Conservation (phyloP, 2,113 vertebrate species). For the Todiramphus saurophagus region DNA sequence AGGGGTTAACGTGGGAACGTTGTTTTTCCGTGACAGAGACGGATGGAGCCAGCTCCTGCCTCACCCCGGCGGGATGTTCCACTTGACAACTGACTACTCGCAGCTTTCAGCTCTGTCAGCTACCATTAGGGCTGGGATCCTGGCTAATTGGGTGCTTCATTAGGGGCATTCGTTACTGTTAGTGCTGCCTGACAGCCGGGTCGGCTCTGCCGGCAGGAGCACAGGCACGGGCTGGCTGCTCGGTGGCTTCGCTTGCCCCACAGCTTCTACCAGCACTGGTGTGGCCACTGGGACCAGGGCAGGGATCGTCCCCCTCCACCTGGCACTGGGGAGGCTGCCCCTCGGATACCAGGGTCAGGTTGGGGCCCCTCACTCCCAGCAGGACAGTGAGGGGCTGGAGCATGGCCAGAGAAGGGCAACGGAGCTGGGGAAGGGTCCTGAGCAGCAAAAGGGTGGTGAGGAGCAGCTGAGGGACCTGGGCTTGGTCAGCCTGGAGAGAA, state of each 20-base stretch:
- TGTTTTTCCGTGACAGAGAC: conserved; percentile 49
- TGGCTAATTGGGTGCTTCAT: conserved; percentile 69
- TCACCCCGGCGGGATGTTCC: conserved; percentile 53
- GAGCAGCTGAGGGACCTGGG: not conserved
- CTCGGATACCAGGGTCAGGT: too few species aligned
- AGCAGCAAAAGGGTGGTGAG: too few species aligned
- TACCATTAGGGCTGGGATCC: conserved; percentile 61
- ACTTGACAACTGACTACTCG: conserved; percentile 51
- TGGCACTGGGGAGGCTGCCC: not conserved
- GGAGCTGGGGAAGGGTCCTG: not conserved
- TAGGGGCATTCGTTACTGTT: conserved; percentile 62
- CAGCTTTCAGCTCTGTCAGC: conserved; percentile 66
- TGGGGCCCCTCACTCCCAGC: not conserved
- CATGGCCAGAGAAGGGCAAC: too few species aligned
- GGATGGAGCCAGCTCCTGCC: conserved; percentile 41
- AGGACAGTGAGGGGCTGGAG: not conserved
- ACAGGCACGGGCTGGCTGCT: not conserved
- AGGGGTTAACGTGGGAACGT: not conserved
- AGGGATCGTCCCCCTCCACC: not conserved
- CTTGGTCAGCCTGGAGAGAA: not conserved
- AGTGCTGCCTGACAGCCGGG: conserved; percentile 39
- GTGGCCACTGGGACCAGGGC: not conserved
- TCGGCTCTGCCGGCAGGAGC: not conserved
- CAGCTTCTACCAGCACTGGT: not conserved
- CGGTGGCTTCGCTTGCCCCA: not conserved